Conservation (phyloP, 2,888 invertebrate species). For the Ctenicera cuprea region DNA sequence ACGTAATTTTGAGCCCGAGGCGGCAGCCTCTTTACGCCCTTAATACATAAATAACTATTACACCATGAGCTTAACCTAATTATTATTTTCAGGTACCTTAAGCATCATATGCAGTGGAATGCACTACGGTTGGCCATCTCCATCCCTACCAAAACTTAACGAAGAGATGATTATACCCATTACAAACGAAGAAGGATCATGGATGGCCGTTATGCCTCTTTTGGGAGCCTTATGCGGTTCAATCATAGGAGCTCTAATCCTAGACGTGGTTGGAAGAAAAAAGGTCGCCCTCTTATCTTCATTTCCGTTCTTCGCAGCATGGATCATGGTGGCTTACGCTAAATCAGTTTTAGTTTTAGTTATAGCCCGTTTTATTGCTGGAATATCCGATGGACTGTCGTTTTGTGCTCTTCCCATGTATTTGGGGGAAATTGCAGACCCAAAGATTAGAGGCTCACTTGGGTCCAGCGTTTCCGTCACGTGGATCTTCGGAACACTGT, state of each 20-base stretch:
- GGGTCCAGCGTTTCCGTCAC: constrained; percentile 78
- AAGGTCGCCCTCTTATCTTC: constrained; percentile 78
- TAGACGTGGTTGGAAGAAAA: constrained; percentile 81
- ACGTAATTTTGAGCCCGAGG: too few relatives aligned
- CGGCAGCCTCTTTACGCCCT: too few relatives aligned
- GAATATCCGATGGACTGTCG: constrained; percentile 74
- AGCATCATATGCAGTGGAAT: constrained; percentile 65
- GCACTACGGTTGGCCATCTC: constrained; percentile 78
- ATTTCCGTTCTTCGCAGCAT: constrained; percentile 78
- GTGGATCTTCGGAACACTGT: constrained; percentile 76
- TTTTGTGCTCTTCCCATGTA: constrained; percentile 75
- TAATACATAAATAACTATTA: too few relatives aligned
- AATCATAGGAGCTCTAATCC: constrained; percentile 77
- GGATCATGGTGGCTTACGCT: constrained; percentile 79
- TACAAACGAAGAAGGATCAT: constrained; percentile 75
- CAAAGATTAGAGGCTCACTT: constrained; percentile 77
- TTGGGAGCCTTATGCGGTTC: constrained; percentile 80
- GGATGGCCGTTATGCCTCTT: constrained; percentile 80
- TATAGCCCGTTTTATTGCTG: constrained; percentile 74
- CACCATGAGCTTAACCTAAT: too few relatives aligned
- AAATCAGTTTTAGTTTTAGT: constrained; percentile 76
- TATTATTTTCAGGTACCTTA: constrained; percentile 20
- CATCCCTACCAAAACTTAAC: constrained; percentile 74
- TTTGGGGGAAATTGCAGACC: constrained; percentile 77
- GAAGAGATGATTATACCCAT: constrained; percentile 72